A percentile compares a stretch with the other conserved stretches of the same genome.
These are phyloP conservation scores for Tor tambroides DNA, from an alignment of 2,113 vertebrate genomes.

Conservation along the genomic window DNA sequence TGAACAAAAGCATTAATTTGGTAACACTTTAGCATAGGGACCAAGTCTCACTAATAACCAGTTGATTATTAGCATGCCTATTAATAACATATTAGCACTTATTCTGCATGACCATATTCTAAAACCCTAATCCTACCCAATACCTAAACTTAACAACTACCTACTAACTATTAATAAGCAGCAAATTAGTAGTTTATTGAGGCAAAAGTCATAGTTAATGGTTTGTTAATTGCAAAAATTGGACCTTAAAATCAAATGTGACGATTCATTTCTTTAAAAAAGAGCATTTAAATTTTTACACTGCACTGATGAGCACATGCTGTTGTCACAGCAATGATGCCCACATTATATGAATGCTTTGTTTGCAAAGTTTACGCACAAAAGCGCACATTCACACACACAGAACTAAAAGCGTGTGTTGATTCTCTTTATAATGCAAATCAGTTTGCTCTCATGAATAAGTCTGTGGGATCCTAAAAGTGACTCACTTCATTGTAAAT, in stretches of 20 bases:
- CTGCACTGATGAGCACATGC: background rate
- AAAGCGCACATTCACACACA: slow-evolving; percentile 7
- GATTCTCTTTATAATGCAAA: slow-evolving; percentile 30
- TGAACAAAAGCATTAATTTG: background rate
- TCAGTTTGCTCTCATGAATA: slow-evolving; percentile 18
- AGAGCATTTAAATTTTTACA: background rate
- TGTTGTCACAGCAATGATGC: background rate
- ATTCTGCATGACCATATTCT: no score
- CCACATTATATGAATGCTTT: background rate
- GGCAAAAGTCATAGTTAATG: no score
- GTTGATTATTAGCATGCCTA: no score
- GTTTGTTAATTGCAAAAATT: no score
- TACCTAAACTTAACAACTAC: no score
- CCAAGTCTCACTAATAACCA: no score
- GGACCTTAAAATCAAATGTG: no score
- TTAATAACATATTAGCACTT: no score
- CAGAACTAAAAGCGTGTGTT: background rate
- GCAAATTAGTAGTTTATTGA: no score
- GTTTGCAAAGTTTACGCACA: slow-evolving; percentile 19
- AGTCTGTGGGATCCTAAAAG: slow-evolving; percentile 3
- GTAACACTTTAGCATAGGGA: no score
- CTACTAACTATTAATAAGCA: no score
- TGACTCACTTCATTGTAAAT: background rate
- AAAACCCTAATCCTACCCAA: no score
- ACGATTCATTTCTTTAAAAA: background rate